phyloP scores from a whole-genome alignment of 2,113 vertebrate genomes.

The Leptocoma aspasia region DNA sequence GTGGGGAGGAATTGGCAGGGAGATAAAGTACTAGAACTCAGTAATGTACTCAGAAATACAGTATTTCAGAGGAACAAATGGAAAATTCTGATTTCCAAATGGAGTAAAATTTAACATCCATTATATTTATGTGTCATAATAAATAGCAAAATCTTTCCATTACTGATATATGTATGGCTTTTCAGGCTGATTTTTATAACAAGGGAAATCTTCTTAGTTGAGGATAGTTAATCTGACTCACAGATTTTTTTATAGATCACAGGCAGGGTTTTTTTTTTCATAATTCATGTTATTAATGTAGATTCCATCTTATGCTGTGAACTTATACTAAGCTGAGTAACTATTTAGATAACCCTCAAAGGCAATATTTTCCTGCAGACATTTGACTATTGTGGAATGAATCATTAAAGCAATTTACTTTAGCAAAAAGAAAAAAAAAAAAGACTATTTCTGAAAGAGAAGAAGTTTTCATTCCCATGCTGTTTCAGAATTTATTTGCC shows the following conservation, averaged over 20 bases:
- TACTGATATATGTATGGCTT: not conserved
- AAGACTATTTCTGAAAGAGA: conserved; percentile 2
- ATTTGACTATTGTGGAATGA: conserved; percentile 13
- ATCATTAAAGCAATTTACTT: conserved; percentile 5
- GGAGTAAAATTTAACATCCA: not conserved
- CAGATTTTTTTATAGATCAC: not conserved
- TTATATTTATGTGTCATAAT: not conserved
- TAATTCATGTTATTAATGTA: conserved; percentile 1
- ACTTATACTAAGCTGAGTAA: conserved; percentile 10
- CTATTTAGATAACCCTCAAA: conserved; percentile 53
- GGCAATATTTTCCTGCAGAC: conserved; percentile 7
- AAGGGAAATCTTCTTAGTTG: not conserved
- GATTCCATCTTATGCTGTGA: conserved; percentile 32
- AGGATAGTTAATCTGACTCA: not conserved
- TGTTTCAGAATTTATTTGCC: conserved; percentile 52
- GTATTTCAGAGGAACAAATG: not conserved
- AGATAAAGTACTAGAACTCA: not conserved
- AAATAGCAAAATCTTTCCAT: not conserved
- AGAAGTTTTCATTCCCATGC: conserved; percentile 12
- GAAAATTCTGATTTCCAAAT: not conserved
- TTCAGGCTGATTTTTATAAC: not conserved
- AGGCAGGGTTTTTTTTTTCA: not conserved
- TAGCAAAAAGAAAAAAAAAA: conserved; percentile 7
- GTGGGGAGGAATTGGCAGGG: fast-evolving
- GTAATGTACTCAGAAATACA: not conserved